Base-by-base conservation (phyloP, 2,113 vertebrate genomes). In the Anser cygnoides region DNA sequence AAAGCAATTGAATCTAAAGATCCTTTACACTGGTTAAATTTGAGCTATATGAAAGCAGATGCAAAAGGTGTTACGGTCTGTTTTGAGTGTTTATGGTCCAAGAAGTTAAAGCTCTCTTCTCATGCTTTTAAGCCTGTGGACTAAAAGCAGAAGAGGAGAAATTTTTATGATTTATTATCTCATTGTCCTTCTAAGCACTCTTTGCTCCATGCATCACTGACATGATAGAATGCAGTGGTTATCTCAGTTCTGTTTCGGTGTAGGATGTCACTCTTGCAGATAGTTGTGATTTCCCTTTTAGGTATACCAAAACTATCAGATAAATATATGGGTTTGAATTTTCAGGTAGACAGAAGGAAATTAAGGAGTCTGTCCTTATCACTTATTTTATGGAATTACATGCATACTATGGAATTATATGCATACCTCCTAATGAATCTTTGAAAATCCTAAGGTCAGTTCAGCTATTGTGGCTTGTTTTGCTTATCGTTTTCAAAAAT, bases 101-200 rank as follows among this genome's bases (percentile, higher is more conserved):
- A 80, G 82, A 88, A 84, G 72, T 71, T 81, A 31, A 83, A 88
- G 46, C 74, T 89, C 92, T 43, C 70, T 74, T 79, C 91, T 76
- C 76, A 26, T 1, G 20, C 85, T 81, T 90, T 79, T 49, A 84
- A 93, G 57, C 61, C 55, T 80, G n/a, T 59, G 67, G 83, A 89
- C 29, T 61, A 28, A 57, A 26, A 71, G 92, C 75, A 81, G 88
- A 94, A 68, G 43, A 72, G 29, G 54, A 90, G 57, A 44, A 67
- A 58, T 52, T 84, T 80, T 84, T 90, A 75, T 92, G 61, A 84
- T 93, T 90, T 92, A 83, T 84, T 90, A 18, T 90, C 12, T 82
- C 88, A 65, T 88, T 96, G 78, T 58, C 85, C 94, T 93, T 88
- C 87, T 76, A 92, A 89, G 83, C 57, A 58, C 68, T 78, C 46